Evolutionary conservation across 2,888 invertebrate species (phyloP).

Genomic region (Xanthia icteritia): DNA sequence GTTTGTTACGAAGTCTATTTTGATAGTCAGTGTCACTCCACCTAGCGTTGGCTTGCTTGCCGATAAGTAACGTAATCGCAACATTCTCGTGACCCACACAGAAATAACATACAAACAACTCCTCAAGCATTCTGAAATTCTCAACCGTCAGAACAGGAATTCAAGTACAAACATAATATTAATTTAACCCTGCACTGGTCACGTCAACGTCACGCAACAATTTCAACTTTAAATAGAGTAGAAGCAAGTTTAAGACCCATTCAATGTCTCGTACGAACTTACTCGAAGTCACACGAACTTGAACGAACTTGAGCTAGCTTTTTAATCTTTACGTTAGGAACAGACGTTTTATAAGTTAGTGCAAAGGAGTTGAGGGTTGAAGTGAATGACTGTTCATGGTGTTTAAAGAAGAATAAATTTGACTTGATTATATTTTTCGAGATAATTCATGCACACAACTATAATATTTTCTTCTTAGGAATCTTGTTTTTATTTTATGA

Average conservation of each 20-base stretch:
- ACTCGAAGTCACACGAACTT: conserved; percentile 33
- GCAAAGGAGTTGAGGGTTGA: conserved; percentile 11
- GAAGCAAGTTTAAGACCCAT: conserved; percentile 43
- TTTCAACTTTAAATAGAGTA: conserved; percentile 69
- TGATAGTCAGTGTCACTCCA: too few relatives aligned
- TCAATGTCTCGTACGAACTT: conserved; percentile 45
- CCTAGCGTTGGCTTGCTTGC: too few relatives aligned
- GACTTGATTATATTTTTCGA: background rate
- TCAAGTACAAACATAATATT: conserved; percentile 31
- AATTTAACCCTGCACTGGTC: conserved; percentile 30
- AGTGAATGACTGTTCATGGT: too few relatives aligned
- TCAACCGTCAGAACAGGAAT: conserved; percentile 8
- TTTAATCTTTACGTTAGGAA: conserved; percentile 49
- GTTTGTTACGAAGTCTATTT: too few relatives aligned
- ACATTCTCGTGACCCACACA: background rate
- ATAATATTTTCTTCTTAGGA: background rate
- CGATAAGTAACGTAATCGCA: background rate
- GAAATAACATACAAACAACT: background rate
- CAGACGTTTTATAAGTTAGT: conserved; percentile 41
- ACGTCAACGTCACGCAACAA: conserved; percentile 61
- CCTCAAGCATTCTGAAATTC: conserved; percentile 1
- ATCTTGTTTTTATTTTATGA: background rate
- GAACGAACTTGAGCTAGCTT: conserved; percentile 42
- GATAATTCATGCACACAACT: too few relatives aligned
- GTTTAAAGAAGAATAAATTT: background rate